A percentile compares a stretch with the other conserved stretches of the same genome.
Evolutionary conservation across 2,113 vertebrate species (phyloP).

Genomic region (Xerus inauris): DNA sequence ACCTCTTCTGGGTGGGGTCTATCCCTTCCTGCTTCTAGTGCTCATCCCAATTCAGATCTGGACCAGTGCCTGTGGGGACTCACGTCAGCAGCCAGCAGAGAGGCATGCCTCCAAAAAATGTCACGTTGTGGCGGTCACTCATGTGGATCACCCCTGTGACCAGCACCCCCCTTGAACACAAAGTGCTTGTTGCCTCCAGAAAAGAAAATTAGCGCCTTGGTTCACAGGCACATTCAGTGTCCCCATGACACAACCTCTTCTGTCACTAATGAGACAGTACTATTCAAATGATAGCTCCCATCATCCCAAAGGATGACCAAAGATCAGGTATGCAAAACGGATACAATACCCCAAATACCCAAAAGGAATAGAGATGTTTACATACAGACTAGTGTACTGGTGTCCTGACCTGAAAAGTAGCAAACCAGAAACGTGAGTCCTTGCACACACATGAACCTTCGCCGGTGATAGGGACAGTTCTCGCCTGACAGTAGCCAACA

Average conservation of each 20-base stretch:
- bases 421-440: background rate
- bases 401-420: background rate
- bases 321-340: background rate
- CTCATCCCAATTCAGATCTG: background rate
- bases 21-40: background rate
- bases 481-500: background rate
- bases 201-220: background rate
- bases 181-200: background rate
- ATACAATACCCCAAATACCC: slow-evolving; percentile 7
- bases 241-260: background rate
- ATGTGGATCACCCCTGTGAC: too few species aligned
- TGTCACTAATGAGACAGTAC: background rate
- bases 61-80: background rate
- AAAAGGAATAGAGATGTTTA: background rate
- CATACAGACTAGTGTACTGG: rapidly evolving
- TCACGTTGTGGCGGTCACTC: too few species aligned
- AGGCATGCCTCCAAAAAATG: background rate
- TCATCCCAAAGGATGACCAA: background rate
- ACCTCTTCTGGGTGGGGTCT: background rate
- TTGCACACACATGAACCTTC: background rate
- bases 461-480: rapidly evolving
- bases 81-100: rapidly evolving
- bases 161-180: too few species aligned
- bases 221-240: rapidly evolving
- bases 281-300: background rate